Evolutionary conservation across 2,113 vertebrate genomes (phyloP).

Genomic region (Halcyon senegalensis): DNA sequence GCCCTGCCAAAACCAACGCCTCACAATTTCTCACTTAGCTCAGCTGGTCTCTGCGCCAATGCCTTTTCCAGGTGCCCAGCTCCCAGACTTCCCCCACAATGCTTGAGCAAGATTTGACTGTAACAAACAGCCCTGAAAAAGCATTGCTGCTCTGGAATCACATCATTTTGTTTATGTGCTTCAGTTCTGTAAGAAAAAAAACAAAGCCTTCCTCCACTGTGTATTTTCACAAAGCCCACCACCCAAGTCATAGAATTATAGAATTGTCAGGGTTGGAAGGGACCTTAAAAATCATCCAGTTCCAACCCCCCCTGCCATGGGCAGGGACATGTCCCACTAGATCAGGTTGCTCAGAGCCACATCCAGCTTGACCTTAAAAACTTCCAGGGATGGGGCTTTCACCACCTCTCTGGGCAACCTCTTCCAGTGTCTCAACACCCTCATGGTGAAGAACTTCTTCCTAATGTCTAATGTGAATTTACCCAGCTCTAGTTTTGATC

Average conservation of each 20-base stretch:
- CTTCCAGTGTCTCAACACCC: too few species aligned
- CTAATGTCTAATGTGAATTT: too few species aligned
- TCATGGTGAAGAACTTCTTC: too few species aligned
- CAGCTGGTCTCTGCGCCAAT: background rate
- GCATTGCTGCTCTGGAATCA: background rate
- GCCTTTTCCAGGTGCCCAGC: constrained; percentile 46
- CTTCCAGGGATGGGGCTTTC: too few species aligned
- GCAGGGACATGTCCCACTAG: too few species aligned
- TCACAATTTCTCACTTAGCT: constrained; percentile 18
- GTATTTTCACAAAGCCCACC: background rate
- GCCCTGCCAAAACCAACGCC: constrained; percentile 47
- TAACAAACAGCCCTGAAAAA: background rate
- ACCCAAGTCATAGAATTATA: background rate
- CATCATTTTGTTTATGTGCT: accelerated
- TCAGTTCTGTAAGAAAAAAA: background rate
- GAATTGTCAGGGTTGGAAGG: too few species aligned
- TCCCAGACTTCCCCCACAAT: background rate
- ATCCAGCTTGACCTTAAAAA: too few species aligned
- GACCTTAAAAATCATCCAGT: too few species aligned
- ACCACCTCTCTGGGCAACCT: too few species aligned
- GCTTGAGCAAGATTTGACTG: background rate
- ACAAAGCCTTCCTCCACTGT: accelerated
- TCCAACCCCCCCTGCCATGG: too few species aligned
- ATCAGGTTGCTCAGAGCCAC: too few species aligned
- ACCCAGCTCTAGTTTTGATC: too few species aligned